Base-by-base conservation (phyloP, 2,888 invertebrate species). In the Sarcophaga caerulescens region DNA sequence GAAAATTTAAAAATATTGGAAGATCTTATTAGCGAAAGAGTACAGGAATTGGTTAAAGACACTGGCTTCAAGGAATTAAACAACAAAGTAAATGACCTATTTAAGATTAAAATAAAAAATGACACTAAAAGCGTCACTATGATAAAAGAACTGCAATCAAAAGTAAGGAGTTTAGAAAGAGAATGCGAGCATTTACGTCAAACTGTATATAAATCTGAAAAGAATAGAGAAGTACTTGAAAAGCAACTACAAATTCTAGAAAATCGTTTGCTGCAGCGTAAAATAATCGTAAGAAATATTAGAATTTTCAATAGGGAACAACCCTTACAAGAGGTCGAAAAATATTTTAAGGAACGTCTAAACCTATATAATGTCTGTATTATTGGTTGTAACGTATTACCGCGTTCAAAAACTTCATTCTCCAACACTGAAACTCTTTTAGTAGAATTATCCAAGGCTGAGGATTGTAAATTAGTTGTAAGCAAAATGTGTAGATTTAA, bases 251-350 rank as follows among this genome's bases (percentile, higher is more conserved):
- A 88, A 59, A 65, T 73, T 1, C 78, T 89, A 12, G 88, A 89
- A 47, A 86, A 81, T 74, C 12, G 81, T n/a, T 65, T 89, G 19
- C 87, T 85, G 17, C 85, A 85, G 11, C 83, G 84, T 17, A 88
- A 87, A 69, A 59, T 89, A 10, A 85, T 89, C 68, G 77, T 89
- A 69, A 87, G 84, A 74, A 88, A 89, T 25, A 45, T 89, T 21
- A 66, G 62, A 23, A 44, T 88, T 1, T 21, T 17, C 14, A 59
- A 84, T 47, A 12, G 45, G 14, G 57, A 85, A 25, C 73, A 85
- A 12, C 88, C 88, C 0, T n/a, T 81, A 45, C 35, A 85, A 66
- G 78, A 87, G 4, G 86, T 85, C 1, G 81, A 86, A 69, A 81
- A 84, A 19, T 45, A 88, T 6, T 76, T 89, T 14, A 57, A 35